Base-by-base conservation (phyloP, 2,113 vertebrate genomes). In the Bungarus multicinctus region DNA sequence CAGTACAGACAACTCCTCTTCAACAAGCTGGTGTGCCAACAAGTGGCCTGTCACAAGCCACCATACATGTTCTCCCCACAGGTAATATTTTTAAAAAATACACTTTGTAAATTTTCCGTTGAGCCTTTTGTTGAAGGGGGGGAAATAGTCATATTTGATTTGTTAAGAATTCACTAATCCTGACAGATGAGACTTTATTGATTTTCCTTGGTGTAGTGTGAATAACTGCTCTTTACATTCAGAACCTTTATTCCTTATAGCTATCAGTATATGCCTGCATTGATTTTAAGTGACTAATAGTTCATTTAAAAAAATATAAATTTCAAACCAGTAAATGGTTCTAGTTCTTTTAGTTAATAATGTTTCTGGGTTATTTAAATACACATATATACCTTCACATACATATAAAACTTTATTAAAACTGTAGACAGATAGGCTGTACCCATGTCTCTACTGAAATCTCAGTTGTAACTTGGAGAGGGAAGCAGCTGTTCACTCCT, bases 21-120 rank as follows among this genome's bases (percentile, higher is more conserved):
- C 98, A 97, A 20, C 97, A 97, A 91, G 50, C 97, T 34, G 97
- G 97, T 53, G 96, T 97, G 89, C 97, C 97, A 60, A 96, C 97
- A 27, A 98, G 97, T 88, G 97, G 98, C 12, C 97, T 98, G 69
- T 97, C 98, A 64, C 98, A 98, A 92, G 96, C 97, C 45, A 96
- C 98, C 52, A 97, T 98, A 94, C 98, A 98, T n/a, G 96, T 98
- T 18, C 93, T 98, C 90, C 97, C 98, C 93, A 95, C 98, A 97
- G 98, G 98, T 98, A 97, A 87, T 47, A 89, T 91, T 14, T 39
- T 22, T 5, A 14, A 57, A 47, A 88, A 87, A 47, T 39, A 30
- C 81, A 11, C 0, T 45, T 90, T 92, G 58, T 16, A 93, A 74
- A 8, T 47, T 8, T 20, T 5, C 43, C 87, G 0, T 5, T 89